A percentile compares a stretch with the other conserved stretches of the same genome.
These are phyloP conservation scores for Porites lobata DNA, from an alignment of 92 coral and sea anemone genomes.

Conservation along the genomic window DNA sequence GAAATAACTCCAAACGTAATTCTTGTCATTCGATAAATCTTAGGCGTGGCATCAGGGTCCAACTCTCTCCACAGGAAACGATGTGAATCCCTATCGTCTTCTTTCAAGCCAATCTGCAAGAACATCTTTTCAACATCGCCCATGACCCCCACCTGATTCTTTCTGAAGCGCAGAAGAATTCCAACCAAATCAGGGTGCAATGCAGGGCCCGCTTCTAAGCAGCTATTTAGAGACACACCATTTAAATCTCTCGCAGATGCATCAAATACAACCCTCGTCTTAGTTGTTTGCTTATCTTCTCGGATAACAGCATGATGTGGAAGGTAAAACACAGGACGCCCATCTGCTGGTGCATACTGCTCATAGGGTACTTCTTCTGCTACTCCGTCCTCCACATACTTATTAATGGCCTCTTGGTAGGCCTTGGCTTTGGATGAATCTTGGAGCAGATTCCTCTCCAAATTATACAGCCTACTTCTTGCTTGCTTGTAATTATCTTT, in stretches of 20 bases:
- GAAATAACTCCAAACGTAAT: neutral
- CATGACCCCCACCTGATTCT: slow-evolving; percentile 35
- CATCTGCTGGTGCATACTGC: slow-evolving; percentile 16
- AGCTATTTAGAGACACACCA: slow-evolving; percentile 48
- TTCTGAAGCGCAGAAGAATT: slow-evolving; percentile 49
- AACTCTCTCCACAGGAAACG: slow-evolving; percentile 51
- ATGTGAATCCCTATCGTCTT: slow-evolving; percentile 44
- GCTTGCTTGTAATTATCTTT: slow-evolving; percentile 28
- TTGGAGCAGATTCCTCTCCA: slow-evolving; percentile 35
- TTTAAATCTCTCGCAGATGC: slow-evolving; percentile 14
- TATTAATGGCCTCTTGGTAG: slow-evolving; percentile 36
- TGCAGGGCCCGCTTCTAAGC: slow-evolving; percentile 51
- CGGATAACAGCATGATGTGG: slow-evolving; percentile 31
- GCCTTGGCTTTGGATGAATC: neutral
- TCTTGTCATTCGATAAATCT: slow-evolving; percentile 43
- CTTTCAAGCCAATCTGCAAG: slow-evolving; percentile 36
- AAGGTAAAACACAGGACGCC: slow-evolving; percentile 42
- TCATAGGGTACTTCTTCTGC: slow-evolving; percentile 48
- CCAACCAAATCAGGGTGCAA: slow-evolving; percentile 35
- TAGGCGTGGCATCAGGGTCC: slow-evolving; percentile 15
- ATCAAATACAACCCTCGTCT: slow-evolving; percentile 65
- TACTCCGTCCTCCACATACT: slow-evolving; percentile 31
- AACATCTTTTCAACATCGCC: slow-evolving; percentile 65
- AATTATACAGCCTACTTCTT: slow-evolving; percentile 5
- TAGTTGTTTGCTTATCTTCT: slow-evolving; percentile 47